Evolutionary conservation across 2,113 vertebrate species (phyloP).

Genomic region (Corythoichthys intestinalis): DNA sequence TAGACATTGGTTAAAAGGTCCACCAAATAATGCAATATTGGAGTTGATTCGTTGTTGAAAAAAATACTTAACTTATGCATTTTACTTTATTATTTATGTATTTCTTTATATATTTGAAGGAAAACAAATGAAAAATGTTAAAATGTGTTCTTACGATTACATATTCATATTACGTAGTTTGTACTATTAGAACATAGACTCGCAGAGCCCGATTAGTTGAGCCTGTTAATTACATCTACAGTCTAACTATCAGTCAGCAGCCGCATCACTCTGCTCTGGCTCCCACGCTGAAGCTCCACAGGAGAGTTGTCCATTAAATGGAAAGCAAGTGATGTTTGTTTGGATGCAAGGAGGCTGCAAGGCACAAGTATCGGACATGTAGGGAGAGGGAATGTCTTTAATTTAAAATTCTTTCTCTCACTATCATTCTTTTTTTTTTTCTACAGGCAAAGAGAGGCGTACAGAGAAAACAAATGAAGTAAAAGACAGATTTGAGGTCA

Average conservation of each 20-base stretch:
- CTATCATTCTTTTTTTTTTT: background rate
- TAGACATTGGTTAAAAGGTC: background rate
- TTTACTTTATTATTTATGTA: background rate
- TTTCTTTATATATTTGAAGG: background rate
- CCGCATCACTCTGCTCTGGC: slow-evolving; percentile 49
- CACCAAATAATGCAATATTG: background rate
- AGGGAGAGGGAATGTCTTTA: background rate
- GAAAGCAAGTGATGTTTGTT: slow-evolving; percentile 34
- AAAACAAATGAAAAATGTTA: slow-evolving; percentile 10
- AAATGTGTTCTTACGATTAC: background rate
- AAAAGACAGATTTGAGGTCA: too few relatives aligned
- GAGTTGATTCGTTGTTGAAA: background rate
- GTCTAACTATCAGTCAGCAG: slow-evolving; percentile 52
- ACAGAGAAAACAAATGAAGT: too few relatives aligned
- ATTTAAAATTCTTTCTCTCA: background rate
- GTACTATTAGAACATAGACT: slow-evolving; percentile 58
- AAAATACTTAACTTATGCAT: background rate
- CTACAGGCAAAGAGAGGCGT: too few relatives aligned
- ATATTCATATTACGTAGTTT: background rate
- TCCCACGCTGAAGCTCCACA: slow-evolving; percentile 34
- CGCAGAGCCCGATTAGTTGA: slow-evolving; percentile 37
- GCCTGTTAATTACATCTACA: slow-evolving; percentile 62
- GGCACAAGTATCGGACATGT: background rate
- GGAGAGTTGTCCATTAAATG: slow-evolving; percentile 38
- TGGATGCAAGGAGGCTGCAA: slow-evolving; percentile 8